These are phyloP conservation scores for Hydrochoerus hydrochaeris DNA, from an alignment of 2,113 vertebrate genomes.

Conservation along the genomic window DNA sequence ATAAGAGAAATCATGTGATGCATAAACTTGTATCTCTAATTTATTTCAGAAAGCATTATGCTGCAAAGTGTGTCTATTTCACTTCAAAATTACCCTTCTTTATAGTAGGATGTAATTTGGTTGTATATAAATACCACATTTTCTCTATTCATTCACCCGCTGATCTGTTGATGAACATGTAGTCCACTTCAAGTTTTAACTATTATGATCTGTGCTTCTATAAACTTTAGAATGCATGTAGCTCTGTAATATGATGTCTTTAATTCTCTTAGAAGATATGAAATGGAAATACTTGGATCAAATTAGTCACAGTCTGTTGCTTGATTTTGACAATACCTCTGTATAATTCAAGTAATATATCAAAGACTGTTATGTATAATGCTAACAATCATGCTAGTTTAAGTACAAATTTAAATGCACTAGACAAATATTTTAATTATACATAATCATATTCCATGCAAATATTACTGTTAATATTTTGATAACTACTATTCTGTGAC, in stretches of 20 bases:
- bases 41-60: not conserved
- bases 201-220: no score
- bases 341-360: not conserved
- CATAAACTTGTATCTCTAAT: not conserved
- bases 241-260: no score
- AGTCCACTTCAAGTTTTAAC: no score
- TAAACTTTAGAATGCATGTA: no score
- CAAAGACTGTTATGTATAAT: not conserved
- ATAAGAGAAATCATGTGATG: not conserved
- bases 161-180: no score
- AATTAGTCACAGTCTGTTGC: not conserved
- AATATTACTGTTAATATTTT: not conserved
- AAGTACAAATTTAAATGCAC: not conserved
- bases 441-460: not conserved
- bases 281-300: no score
- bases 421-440: not conserved
- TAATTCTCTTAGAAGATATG: no score
- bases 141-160: no score
- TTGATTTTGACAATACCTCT: not conserved
- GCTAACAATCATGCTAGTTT: not conserved
- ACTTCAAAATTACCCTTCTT: not conserved
- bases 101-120: no score
- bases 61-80: not conserved
- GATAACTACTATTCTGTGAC: not conserved
- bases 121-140: no score